These are phyloP conservation scores for Drosophila heteroneura DNA, from an alignment of 2,888 invertebrate species.

Conservation along the genomic window DNA sequence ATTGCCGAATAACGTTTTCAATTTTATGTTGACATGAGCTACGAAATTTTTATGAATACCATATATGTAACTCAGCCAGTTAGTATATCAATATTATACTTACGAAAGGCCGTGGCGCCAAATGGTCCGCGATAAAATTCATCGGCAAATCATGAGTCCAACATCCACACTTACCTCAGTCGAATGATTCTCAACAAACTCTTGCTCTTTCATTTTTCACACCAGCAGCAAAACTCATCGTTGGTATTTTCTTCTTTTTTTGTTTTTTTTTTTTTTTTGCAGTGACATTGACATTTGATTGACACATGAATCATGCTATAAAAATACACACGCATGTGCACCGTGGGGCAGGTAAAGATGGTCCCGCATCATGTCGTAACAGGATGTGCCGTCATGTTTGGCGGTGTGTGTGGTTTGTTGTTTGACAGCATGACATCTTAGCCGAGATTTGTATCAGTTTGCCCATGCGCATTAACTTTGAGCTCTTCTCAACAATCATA, in stretches of 20 bases:
- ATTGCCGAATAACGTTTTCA: slow-evolving; percentile 64
- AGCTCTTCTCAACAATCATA: slow-evolving; percentile 28
- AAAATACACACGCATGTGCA: slow-evolving; percentile 52
- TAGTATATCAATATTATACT: slow-evolving; percentile 2
- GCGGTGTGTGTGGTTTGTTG: slow-evolving; percentile 3
- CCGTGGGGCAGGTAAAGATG: slow-evolving; percentile 24
- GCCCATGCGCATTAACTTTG: slow-evolving; percentile 38
- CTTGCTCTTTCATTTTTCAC: slow-evolving; percentile 28
- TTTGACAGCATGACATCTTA: slow-evolving; percentile 50
- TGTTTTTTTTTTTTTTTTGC: slow-evolving; percentile 12
- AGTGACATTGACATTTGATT: slow-evolving; percentile 84
- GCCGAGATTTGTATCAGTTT: slow-evolving; percentile 46
- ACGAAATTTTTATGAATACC: slow-evolving; percentile 38
- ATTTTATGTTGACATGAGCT: slow-evolving; percentile 56
- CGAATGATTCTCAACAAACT: background rate
- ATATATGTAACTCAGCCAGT: slow-evolving; percentile 2
- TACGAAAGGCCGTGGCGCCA: background rate
- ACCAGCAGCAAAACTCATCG: slow-evolving; percentile 20
- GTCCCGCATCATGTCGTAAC: slow-evolving; percentile 47
- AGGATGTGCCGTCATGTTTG: slow-evolving; percentile 47
- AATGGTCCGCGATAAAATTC: background rate
- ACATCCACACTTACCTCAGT: background rate
- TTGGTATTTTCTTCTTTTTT: slow-evolving; percentile 21
- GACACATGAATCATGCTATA: slow-evolving; percentile 80
- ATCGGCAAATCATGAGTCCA: slow-evolving; percentile 5